Evolutionary conservation across 2,888 invertebrate genomes (phyloP).

Genomic region (Acanthopleura granulata): DNA sequence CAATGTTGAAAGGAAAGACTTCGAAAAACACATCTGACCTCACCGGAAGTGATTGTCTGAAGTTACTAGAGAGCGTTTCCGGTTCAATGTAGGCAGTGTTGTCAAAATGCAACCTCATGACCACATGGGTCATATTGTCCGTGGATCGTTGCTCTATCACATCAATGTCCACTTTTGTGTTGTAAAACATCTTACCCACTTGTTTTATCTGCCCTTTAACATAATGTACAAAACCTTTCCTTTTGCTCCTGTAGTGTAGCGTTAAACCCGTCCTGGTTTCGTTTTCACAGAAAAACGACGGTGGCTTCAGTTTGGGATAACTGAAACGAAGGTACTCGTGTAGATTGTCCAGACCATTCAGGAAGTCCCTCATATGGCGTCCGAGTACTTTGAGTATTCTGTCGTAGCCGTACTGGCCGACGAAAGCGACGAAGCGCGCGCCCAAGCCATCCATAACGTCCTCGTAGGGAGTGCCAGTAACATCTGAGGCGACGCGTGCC

Average conservation of each 20-base stretch:
- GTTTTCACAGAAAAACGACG: slow-evolving; percentile 97
- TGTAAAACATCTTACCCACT: slow-evolving; percentile 94
- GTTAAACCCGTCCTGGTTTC: slow-evolving; percentile 90
- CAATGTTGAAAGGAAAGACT: slow-evolving; percentile 97
- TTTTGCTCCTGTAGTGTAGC: slow-evolving; percentile 84
- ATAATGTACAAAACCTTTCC: slow-evolving; percentile 94
- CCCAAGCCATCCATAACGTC: slow-evolving; percentile 97
- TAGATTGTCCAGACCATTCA: slow-evolving; percentile 93
- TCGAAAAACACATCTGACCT: slow-evolving; percentile 82
- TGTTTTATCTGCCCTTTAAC: slow-evolving; percentile 95
- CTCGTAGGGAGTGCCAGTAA: slow-evolving; percentile 80
- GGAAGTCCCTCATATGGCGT: slow-evolving; percentile 93
- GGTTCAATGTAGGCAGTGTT: slow-evolving; percentile 73
- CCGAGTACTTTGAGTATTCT: slow-evolving; percentile 74
- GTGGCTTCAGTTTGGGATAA: slow-evolving; percentile 89
- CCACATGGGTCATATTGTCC: slow-evolving; percentile 92
- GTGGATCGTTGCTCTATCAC: slow-evolving; percentile 87
- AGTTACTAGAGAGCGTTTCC: slow-evolving; percentile 26
- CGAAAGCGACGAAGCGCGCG: slow-evolving; percentile 91
- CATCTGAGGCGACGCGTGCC: slow-evolving; percentile 71
- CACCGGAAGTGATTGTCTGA: slow-evolving; percentile 26
- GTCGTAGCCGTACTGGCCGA: slow-evolving; percentile 95
- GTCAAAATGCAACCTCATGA: slow-evolving; percentile 93
- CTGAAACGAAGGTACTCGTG: slow-evolving; percentile 98
- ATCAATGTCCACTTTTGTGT: slow-evolving; percentile 94